These are phyloP conservation scores for Ecdyonurus torrentis DNA, from an alignment of 2,888 invertebrate species.

Conservation along the genomic window DNA sequence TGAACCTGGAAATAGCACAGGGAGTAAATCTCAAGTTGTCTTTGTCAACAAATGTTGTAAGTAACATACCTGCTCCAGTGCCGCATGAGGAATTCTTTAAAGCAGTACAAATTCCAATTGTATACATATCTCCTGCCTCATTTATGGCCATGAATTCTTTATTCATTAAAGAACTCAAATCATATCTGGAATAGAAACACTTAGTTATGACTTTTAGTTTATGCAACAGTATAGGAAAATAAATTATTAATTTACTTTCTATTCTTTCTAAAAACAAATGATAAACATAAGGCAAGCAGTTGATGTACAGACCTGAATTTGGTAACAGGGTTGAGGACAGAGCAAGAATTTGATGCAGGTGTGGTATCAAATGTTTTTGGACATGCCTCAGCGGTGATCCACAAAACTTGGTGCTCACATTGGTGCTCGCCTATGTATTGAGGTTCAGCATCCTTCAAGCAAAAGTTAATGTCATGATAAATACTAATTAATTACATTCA, in stretches of 20 bases:
- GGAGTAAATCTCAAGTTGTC: no score
- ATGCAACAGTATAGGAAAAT: no score
- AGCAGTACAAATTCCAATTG: background rate
- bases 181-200: background rate
- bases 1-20: background rate
- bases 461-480: no score
- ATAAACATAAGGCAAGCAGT: background rate
- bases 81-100: background rate
- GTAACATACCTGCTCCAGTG: background rate
- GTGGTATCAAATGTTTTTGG: background rate
- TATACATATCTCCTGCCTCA: background rate
- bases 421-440: background rate
- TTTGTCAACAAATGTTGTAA: background rate
- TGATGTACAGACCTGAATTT: background rate
- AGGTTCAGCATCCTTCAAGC: constrained; percentile 2
- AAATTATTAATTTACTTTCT: no score
- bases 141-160: background rate
- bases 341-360: background rate
- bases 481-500: no score
- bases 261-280: no score
- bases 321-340: background rate
- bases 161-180: background rate
- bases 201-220: no score
- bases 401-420: background rate
- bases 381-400: constrained; percentile 1